Evolutionary conservation across 1,140 invertebrate genomes (phyloP), one percentile per base, ranked within the genome.

Genomic region (Orchestia grillus): DNA sequence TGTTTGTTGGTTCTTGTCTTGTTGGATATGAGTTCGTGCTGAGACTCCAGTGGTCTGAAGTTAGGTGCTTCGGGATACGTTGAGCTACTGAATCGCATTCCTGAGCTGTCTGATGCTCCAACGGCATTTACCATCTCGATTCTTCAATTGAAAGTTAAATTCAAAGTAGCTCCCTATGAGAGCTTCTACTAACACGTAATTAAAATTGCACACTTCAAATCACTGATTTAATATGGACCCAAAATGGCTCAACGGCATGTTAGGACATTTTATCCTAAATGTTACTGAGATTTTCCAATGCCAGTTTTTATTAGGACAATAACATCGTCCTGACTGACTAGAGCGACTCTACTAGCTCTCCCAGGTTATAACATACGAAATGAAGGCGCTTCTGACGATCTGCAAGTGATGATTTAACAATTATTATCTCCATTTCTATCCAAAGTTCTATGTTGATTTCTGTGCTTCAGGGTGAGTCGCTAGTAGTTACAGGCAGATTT

Each of bases 31-130:
- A 90, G 41, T 36, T 4, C n/a, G 42, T 41, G 15, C 8, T 3
- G n/a, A 90, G 28, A 23, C 36, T 16, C 43, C 88, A 90, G 42
- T 44, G 40, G 11, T n/a, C 15, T 6, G 40, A 94, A 45, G 47
- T 47, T 47, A 19, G 4, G 8, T n/a, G 92, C 92, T 44, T 36
- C 8, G 19, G 92, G 92, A 45, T 45, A 45, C 43, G n/a, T 15
- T 43, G 88, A 44, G 92, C 92, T 94, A 94, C 92, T 94, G 92
- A 94, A 94, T 94, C 92, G 44, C 92, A 94, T 94, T 94, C 92
- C 92, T 47, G n/a, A 90, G 28, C 62, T 23, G 62, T 36, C 36
- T 77, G 62, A 36, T 77, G 62, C 47, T 77, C 28, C 62, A 77
- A 28, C 28, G 11, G 62, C 36, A 77, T 77, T 77, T 77, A 36